Conservation (phyloP, 35 echinoderm and acorn worm genomes). For the Eucidaris tribuloides region DNA sequence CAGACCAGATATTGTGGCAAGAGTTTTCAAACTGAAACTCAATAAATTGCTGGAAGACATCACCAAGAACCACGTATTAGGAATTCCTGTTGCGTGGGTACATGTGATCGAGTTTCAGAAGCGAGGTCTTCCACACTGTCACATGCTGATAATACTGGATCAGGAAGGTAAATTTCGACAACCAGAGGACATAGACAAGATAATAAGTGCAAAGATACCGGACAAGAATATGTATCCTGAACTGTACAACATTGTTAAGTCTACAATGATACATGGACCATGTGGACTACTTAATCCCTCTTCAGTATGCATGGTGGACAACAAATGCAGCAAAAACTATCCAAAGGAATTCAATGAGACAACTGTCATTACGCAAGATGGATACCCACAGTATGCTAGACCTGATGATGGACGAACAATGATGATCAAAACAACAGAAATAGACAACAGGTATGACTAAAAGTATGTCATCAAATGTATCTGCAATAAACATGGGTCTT, state of each 20-base stretch:
- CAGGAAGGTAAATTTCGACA: background rate
- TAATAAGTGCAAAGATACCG: background rate
- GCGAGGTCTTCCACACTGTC: conserved; percentile 8
- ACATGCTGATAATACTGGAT: background rate
- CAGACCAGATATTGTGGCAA: conserved; percentile 15
- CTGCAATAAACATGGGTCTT: too few relatives aligned
- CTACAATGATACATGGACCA: conserved; percentile 48
- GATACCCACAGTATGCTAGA: background rate
- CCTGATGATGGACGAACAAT: background rate
- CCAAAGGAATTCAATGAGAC: conserved; percentile 1
- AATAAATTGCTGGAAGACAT: background rate
- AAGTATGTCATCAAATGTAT: too few relatives aligned
- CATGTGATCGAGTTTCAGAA: conserved; percentile 19
- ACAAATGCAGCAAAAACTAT: conserved; percentile 29
- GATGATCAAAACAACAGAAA: background rate
- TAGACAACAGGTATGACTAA: too few relatives aligned
- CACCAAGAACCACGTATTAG: background rate
- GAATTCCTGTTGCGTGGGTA: background rate
- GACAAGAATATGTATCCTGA: background rate
- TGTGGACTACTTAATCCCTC: conserved; percentile 8
- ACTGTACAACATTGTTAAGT: too few relatives aligned
- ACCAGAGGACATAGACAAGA: background rate
- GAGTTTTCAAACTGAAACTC: conserved; percentile 16
- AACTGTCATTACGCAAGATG: background rate
- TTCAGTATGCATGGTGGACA: conserved; percentile 26